Percentiles rank a stretch among this genome's conserved stretches.
Conservation (phyloP, 2,797 vertebrate genomes). For the Pangasius larnaudii region DNA sequence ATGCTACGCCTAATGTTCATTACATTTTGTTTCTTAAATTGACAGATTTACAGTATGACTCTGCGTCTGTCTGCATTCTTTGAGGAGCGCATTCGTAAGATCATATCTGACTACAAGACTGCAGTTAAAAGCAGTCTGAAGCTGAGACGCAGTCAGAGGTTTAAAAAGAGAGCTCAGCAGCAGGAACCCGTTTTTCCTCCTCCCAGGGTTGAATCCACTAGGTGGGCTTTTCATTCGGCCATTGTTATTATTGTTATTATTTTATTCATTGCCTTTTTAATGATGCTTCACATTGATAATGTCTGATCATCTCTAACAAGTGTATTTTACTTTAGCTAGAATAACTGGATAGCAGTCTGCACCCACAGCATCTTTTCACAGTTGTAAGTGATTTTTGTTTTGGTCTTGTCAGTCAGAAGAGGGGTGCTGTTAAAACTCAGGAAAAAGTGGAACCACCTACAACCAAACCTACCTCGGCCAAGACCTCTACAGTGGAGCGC, state of each 20-base stretch:
- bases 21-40: background rate
- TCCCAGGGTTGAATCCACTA: constrained; percentile 65
- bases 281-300: background rate
- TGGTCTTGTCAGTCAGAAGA: constrained; percentile 74
- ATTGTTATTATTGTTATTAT: background rate
- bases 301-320: too few species aligned
- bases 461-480: constrained; percentile 87
- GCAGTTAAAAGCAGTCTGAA: constrained; percentile 88
- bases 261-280: background rate
- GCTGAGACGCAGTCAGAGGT: constrained; percentile 86
- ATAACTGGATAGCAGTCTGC: background rate
- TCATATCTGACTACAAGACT: constrained; percentile 90
- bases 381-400: background rate
- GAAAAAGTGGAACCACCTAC: constrained; percentile 76
- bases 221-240: constrained; percentile 70
- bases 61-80: constrained; percentile 92
- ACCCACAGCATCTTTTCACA: background rate
- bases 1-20: too few species aligned
- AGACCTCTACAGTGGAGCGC: constrained; percentile 75
- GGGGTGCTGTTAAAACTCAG: constrained; percentile 82
- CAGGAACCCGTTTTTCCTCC: constrained; percentile 66
- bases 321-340: background rate
- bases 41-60: constrained; percentile 96
- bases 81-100: constrained; percentile 89
- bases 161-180: constrained; percentile 80